Evolutionary conservation across 2,888 invertebrate species (phyloP), one percentile per base, ranked within the genome.

Genomic region (Drosophila meridionalis): DNA sequence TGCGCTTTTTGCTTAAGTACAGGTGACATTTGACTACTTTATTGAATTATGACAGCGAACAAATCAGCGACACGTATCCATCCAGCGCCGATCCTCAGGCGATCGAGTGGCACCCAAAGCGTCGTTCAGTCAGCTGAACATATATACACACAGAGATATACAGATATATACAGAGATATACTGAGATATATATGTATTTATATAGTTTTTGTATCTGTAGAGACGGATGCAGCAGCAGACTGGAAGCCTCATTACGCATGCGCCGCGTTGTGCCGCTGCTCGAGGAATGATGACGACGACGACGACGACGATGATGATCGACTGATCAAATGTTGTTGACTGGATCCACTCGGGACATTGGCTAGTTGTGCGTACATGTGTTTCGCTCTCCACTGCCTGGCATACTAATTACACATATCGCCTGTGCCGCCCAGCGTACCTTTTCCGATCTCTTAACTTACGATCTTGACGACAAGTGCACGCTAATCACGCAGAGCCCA

Each of bases 41-140:
- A 91, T 91, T 90, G 91, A 89, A 90, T 91, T 91, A 90, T 91
- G 91, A 91, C 91, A 91, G 89, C 84, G 83, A 88, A 91, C 91
- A 91, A 91, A 91, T 91, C 85, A 87, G 86, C 86, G 85, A 87
- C 82, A 84, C 77, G 81, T 73, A 78, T 32, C 12, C 57, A 59
- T 6, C 30, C 67, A 38, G 53, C 34, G 38, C 12, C 55, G 60
- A 61, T 59, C 71, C 56, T 52, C 28, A 12, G 34, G 26, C 36
- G 43, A 9, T 36, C 38, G 42, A 65, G 14, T 55, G 65, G 48
- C 65, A 60, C 70, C 65, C 20, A 20, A 20, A 20, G 20, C 20
- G 20, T 14, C 60, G 67, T 28, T 65, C 75, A 66, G 67, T 67
- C 67, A 65, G 73, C 45, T 75, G 34, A 36, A 12, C 26, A 30